Evolutionary conservation across 2,113 vertebrate genomes (phyloP).

Genomic region (Dissostichus mawsoni): DNA sequence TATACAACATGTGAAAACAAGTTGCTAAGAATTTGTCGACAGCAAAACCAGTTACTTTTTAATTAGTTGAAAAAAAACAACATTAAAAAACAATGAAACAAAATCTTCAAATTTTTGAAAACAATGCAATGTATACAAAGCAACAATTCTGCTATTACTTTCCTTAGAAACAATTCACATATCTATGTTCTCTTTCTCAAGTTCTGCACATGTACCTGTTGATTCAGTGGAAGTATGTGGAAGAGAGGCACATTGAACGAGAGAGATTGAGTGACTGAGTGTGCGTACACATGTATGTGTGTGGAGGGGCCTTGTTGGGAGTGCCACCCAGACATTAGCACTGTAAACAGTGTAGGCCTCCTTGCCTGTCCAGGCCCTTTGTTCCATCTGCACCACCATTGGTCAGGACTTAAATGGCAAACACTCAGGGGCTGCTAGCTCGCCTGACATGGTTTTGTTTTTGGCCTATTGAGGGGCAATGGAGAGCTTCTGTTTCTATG

Average conservation of each 20-base stretch:
- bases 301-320: constrained; percentile 63
- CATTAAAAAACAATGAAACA: too few species aligned
- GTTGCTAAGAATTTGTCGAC: neutral
- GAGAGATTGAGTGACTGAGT: constrained; percentile 49
- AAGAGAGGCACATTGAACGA: constrained; percentile 12
- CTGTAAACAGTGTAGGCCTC: constrained; percentile 78
- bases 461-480: constrained; percentile 78
- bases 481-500: constrained; percentile 83
- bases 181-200: neutral
- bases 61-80: too few species aligned
- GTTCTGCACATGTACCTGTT: constrained; percentile 46
- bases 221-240: constrained; percentile 32
- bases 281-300: constrained; percentile 50
- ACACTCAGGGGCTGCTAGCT: constrained; percentile 83
- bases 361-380: constrained; percentile 73
- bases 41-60: too few species aligned
- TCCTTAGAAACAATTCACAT: neutral
- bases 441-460: constrained; percentile 83
- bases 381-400: constrained; percentile 77
- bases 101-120: neutral
- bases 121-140: constrained; percentile 10
- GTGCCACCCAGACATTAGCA: constrained; percentile 77
- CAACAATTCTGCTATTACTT: neutral
- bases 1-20: neutral
- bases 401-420: constrained; percentile 80